Conservation (phyloP, 2,113 vertebrate species). For the Cynoglossus semilaevis region DNA sequence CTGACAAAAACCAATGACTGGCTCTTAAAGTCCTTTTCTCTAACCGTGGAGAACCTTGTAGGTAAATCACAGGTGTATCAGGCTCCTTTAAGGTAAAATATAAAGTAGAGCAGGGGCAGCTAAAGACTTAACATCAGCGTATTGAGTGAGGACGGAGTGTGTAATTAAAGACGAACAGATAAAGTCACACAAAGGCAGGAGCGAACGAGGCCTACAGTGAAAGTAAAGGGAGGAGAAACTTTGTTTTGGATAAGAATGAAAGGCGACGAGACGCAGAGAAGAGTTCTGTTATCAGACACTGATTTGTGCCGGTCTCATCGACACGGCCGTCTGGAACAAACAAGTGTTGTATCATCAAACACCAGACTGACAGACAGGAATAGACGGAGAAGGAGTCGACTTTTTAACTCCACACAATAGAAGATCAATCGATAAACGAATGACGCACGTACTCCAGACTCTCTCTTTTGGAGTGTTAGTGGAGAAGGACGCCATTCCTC, state of each 20-base stretch:
- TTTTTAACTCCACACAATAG: slow-evolving; percentile 40
- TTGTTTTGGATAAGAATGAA: slow-evolving; percentile 8
- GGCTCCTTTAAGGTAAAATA: slow-evolving; percentile 5
- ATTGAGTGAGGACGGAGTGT: neutral
- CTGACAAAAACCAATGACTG: too few relatives aligned
- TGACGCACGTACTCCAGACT: slow-evolving; percentile 36
- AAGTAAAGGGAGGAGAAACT: slow-evolving; percentile 26
- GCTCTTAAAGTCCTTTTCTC: too few relatives aligned
- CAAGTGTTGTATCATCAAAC: slow-evolving; percentile 26
- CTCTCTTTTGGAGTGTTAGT: slow-evolving; percentile 44
- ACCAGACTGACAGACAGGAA: slow-evolving; percentile 14
- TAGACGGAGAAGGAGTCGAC: slow-evolving; percentile 41
- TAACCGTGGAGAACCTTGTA: too few relatives aligned
- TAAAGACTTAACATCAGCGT: too few relatives aligned
- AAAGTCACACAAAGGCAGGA: slow-evolving; percentile 43
- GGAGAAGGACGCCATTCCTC: slow-evolving; percentile 30
- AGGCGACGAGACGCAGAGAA: neutral
- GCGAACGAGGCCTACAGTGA: slow-evolving; percentile 30
- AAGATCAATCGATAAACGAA: slow-evolving; percentile 49
- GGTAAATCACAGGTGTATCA: too few relatives aligned
- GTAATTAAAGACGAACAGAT: slow-evolving; percentile 28
- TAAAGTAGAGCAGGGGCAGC: neutral
- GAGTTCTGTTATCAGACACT: slow-evolving; percentile 52
- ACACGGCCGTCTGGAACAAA: slow-evolving; percentile 50
- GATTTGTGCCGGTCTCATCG: slow-evolving; percentile 62